Conservation (phyloP, 2,113 vertebrate species). For the Hassar affinis region DNA sequence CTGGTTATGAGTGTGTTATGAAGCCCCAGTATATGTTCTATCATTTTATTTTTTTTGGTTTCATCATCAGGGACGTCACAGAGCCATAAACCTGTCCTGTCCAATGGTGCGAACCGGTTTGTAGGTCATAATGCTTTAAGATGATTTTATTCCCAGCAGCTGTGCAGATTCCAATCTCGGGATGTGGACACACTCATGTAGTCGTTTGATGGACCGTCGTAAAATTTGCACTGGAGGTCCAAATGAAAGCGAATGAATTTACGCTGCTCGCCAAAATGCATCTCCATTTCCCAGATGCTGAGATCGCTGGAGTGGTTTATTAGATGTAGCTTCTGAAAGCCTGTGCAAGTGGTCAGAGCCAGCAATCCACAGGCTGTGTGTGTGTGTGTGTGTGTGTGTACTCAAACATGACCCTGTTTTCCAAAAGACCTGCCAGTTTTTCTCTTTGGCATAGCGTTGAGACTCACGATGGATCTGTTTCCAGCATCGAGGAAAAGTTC, state of each 20-base stretch:
- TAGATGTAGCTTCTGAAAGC: constrained; percentile 37
- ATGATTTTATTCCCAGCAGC: neutral
- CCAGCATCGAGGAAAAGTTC: constrained; percentile 21
- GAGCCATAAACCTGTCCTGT: neutral
- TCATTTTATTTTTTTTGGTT: neutral
- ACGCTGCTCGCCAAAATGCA: constrained; percentile 33
- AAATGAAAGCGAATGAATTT: constrained; percentile 31
- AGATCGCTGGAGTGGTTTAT: constrained; percentile 34
- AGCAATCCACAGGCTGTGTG: constrained; percentile 18
- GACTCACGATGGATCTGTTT: constrained; percentile 22
- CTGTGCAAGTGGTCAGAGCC: constrained; percentile 31
- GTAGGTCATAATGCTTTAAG: constrained; percentile 9
- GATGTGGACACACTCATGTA: neutral
- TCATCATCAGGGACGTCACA: neutral
- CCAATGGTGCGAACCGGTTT: neutral
- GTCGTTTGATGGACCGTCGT: constrained; percentile 32
- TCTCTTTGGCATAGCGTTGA: constrained; percentile 31
- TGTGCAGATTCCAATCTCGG: neutral
- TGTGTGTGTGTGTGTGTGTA: constrained; percentile 20
- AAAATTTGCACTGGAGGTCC: constrained; percentile 22
- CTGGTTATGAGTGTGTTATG: neutral
- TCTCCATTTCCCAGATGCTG: constrained; percentile 38
- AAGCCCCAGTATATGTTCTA: neutral
- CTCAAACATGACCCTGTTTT: constrained; percentile 42
- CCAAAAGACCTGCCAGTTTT: constrained; percentile 35